These are phyloP conservation scores for Cheilosia urbana DNA, from an alignment of 2,888 invertebrate species.

Conservation along the genomic window DNA sequence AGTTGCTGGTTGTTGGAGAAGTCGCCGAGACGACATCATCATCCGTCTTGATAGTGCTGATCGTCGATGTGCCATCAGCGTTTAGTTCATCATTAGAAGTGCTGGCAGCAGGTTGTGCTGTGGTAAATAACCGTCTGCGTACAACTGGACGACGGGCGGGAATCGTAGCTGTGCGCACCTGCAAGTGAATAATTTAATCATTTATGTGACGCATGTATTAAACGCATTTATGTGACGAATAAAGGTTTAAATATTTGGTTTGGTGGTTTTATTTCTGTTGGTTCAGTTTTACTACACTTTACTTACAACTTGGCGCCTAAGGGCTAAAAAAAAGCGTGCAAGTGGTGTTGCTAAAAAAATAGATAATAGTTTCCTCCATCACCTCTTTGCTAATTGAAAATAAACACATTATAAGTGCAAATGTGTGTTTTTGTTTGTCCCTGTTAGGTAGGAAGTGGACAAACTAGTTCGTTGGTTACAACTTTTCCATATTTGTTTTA, in stretches of 20 bases:
- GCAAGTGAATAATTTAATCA: constrained; percentile 38
- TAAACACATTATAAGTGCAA: constrained; percentile 3
- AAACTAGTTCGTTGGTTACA: constrained; percentile 44
- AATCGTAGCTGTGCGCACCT: constrained; percentile 51
- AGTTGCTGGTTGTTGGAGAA: constrained; percentile 49
- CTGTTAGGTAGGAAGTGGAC: constrained; percentile 27
- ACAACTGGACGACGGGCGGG: constrained; percentile 56
- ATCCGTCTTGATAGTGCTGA: constrained; percentile 40
- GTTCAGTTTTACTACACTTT: neutral
- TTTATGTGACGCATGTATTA: too few species aligned
- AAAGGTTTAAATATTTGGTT: constrained; percentile 43
- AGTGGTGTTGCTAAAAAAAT: constrained; percentile 9
- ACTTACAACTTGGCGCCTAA: constrained; percentile 1
- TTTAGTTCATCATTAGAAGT: constrained; percentile 68
- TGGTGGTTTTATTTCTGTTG: constrained; percentile 54
- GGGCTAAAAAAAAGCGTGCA: constrained; percentile 6
- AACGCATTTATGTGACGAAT: constrained; percentile 14
- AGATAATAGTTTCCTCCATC: neutral
- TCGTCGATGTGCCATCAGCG: constrained; percentile 42
- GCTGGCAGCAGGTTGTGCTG: constrained; percentile 62
- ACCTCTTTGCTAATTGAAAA: constrained; percentile 27
- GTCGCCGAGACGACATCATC: constrained; percentile 48
- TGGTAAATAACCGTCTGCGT: constrained; percentile 58
- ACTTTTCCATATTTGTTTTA: constrained; percentile 24
- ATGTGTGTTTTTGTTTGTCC: neutral